phyloP scores from a whole-genome alignment of 2,888 invertebrate genomes.

The Noctua fimbriata region DNA sequence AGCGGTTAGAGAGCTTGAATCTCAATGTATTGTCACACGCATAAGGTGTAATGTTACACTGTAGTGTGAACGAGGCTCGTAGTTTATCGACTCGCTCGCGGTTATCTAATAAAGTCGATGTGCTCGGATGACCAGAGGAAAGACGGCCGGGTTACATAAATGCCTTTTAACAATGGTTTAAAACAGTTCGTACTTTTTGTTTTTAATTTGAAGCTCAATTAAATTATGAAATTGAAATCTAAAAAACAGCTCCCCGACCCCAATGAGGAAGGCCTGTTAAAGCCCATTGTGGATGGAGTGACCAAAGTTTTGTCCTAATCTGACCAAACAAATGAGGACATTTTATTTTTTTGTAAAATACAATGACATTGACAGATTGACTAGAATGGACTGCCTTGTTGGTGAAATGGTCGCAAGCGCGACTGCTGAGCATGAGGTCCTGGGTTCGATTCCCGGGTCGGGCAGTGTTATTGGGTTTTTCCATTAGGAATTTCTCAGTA shows the following conservation, averaged over 20 bases:
- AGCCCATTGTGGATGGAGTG: background rate
- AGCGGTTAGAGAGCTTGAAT: background rate
- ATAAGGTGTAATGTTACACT: constrained; percentile 11
- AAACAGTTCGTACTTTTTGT: background rate
- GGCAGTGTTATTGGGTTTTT: no score
- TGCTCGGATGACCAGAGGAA: constrained; percentile 48
- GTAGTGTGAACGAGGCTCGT: constrained; percentile 26
- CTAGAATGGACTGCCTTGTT: no score
- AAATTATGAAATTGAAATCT: background rate
- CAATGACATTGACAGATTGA: no score
- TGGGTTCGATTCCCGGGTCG: no score
- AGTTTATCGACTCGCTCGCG: constrained; percentile 57
- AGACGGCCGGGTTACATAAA: constrained; percentile 31
- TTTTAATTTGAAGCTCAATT: background rate
- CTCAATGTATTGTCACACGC: background rate
- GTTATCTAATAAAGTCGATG: constrained; percentile 61
- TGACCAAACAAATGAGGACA: no score
- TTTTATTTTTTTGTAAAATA: no score
- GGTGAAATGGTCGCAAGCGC: no score
- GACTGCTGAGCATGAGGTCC: no score
- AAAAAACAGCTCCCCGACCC: background rate
- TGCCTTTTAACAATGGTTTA: constrained; percentile 19
- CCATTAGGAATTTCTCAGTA: no score
- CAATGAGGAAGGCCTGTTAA: no score
- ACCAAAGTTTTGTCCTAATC: background rate